Percentiles rank a stretch among this genome's conserved stretches.
Conservation (phyloP, 2,888 invertebrate species). For the Celastrina argiolus region DNA sequence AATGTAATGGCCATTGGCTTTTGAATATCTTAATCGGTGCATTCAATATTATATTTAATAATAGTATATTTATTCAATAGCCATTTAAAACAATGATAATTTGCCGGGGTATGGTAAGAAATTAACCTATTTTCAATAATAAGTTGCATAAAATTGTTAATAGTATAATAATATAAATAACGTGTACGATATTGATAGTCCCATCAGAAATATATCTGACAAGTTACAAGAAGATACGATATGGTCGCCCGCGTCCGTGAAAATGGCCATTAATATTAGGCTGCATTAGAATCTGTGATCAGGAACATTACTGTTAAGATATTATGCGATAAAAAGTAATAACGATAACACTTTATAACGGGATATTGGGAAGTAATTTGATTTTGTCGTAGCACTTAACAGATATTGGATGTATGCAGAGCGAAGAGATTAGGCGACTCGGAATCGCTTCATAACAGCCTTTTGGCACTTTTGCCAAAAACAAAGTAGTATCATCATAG, state of each 20-base stretch:
- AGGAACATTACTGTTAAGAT: slow-evolving; percentile 10
- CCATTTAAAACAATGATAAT: too few species aligned
- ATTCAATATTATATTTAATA: too few species aligned
- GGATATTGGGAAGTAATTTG: slow-evolving; percentile 20
- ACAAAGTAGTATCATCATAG: background rate
- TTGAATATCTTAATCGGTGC: too few species aligned
- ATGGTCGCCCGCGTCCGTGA: background rate
- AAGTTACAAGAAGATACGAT: background rate
- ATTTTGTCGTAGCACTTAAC: slow-evolving; percentile 18
- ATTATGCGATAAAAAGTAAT: slow-evolving; percentile 18
- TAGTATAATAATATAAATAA: background rate
- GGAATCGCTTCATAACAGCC: background rate
- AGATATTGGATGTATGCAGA: slow-evolving; percentile 14
- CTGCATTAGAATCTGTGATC: background rate
- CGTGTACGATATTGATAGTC: background rate
- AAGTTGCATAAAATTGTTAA: too few species aligned
- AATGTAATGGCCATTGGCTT: background rate
- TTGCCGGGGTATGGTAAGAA: too few species aligned
- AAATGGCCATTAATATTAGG: background rate
- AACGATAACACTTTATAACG: slow-evolving; percentile 15
- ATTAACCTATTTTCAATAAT: too few species aligned
- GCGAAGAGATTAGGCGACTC: slow-evolving; percentile 8
- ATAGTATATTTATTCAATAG: too few species aligned
- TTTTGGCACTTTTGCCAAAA: slow-evolving; percentile 3
- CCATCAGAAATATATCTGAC: background rate